These are phyloP conservation scores for Nomada fabriciana DNA, from an alignment of 2,888 invertebrate genomes.

Conservation along the genomic window DNA sequence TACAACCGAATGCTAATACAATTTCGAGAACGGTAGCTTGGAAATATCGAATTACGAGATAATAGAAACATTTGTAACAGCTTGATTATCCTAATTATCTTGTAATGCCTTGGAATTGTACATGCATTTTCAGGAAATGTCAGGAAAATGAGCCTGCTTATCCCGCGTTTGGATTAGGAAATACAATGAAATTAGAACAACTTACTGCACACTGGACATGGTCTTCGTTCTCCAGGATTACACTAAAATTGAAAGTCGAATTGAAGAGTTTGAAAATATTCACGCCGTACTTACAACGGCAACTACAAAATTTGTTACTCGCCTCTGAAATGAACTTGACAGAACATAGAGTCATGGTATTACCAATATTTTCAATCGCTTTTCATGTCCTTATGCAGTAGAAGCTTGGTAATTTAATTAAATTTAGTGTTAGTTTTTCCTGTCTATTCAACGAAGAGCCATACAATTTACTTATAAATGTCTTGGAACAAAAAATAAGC, in stretches of 20 bases:
- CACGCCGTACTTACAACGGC: constrained; percentile 86
- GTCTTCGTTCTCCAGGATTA: constrained; percentile 84
- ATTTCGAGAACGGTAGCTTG: not conserved
- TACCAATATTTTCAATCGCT: not conserved
- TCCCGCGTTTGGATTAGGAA: constrained; percentile 89
- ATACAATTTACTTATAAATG: too few species aligned
- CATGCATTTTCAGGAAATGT: constrained; percentile 87
- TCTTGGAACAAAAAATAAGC: too few species aligned
- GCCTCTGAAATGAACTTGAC: constrained; percentile 88
- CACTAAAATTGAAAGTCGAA: constrained; percentile 85
- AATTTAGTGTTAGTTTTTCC: too few species aligned
- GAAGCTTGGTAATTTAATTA: too few species aligned
- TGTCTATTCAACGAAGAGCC: too few species aligned
- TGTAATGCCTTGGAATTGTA: too few species aligned
- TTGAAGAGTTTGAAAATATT: constrained; percentile 86
- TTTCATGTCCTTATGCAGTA: not conserved
- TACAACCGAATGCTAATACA: too few species aligned
- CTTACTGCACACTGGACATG: constrained; percentile 88
- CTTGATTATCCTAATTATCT: too few species aligned
- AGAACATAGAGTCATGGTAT: constrained; percentile 85
- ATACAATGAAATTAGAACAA: constrained; percentile 89
- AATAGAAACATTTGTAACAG: too few species aligned
- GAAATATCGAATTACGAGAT: not conserved
- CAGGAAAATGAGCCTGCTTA: constrained; percentile 90
- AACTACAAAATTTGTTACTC: constrained; percentile 86